Base-by-base conservation (phyloP, 2,113 vertebrate genomes). In the Microtus richardsoni region DNA sequence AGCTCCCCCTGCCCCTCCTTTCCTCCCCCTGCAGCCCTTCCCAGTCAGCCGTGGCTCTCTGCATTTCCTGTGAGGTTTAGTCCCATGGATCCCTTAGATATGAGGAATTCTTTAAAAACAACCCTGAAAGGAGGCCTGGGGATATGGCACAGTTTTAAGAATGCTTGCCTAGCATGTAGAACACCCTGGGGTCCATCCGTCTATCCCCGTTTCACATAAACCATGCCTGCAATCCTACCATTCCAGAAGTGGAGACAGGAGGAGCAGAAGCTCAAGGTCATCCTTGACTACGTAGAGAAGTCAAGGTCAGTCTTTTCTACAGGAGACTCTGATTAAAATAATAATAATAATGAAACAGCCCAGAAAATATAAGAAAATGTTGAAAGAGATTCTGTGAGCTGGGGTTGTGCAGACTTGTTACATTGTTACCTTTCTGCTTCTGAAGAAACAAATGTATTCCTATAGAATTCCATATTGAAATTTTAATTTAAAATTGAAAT, bases 401-500 rank as follows among this genome's bases (percentile, higher is more conserved):
- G 71, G 30, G 14, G 7, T 19, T 36, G 5, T 7, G 8, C 22
- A 12, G 12, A 36, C 11, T 88, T 44, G 4, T 80, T 75, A 66
- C 62, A 47, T 87, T 88, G 60, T 44, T 84, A 30, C 44, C 44
- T 58, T 44, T 92, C 30, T 70, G 26, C 10, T 94, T 95, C 39
- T 7, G 6, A 80, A 52, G 44, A 80, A 33, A 64, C 24, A 89
- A 89, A 68, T 39, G 13, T 39, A 39, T 68, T 21, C 28, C 7
- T 64, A 64, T 49, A 66, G n/a, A 36, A 89, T 39, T 36, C 4
- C 17, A 44, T 85, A 22, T 60, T 91, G 90, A 26, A 94, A 92
- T 28, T 66, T 93, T 90, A 92, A 36, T 66, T 93, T 92, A 33
- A 93, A 92, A 22, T 84, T 36, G 84, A 71, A 75, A 73, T 77